Conservation (phyloP, 1,140 invertebrate genomes). For the Drosophila pectinifera region DNA sequence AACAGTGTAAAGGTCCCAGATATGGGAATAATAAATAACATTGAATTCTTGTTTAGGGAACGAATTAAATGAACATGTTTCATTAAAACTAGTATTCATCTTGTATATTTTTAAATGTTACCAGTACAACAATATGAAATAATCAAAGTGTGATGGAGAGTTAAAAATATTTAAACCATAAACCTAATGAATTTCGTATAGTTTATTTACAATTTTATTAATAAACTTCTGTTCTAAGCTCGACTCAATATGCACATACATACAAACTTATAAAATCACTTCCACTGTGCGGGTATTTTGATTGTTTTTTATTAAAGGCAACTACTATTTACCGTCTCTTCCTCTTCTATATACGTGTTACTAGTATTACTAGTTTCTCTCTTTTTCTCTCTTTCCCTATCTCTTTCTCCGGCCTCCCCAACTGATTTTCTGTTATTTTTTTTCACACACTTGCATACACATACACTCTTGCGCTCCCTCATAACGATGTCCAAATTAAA, state of each 20-base stretch:
- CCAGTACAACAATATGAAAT: too few relatives aligned
- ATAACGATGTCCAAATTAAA: conserved; percentile 61
- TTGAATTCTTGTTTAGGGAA: too few relatives aligned
- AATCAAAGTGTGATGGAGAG: too few relatives aligned
- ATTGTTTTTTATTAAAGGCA: conserved; percentile 48
- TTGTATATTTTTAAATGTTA: too few relatives aligned
- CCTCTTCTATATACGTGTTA: conserved; percentile 26
- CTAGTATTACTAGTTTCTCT: conserved; percentile 53
- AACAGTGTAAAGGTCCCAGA: too few relatives aligned
- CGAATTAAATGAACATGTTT: too few relatives aligned
- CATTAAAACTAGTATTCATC: too few relatives aligned
- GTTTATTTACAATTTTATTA: neutral
- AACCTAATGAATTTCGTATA: too few relatives aligned
- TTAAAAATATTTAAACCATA: too few relatives aligned
- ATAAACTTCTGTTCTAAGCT: neutral
- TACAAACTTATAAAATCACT: neutral
- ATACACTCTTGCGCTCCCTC: conserved; percentile 14
- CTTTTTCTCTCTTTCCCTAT: conserved; percentile 48
- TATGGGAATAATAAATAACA: too few relatives aligned
- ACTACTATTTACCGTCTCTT: conserved; percentile 28
- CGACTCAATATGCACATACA: neutral
- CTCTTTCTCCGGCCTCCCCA: conserved; percentile 40
- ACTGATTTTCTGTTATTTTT: conserved; percentile 21
- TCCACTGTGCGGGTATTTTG: conserved; percentile 36
- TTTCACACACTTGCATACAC: conserved; percentile 18